Evolutionary conservation across 2,797 vertebrate genomes (phyloP), one percentile per base, ranked within the genome.

Genomic region (Thunnus albacares): DNA sequence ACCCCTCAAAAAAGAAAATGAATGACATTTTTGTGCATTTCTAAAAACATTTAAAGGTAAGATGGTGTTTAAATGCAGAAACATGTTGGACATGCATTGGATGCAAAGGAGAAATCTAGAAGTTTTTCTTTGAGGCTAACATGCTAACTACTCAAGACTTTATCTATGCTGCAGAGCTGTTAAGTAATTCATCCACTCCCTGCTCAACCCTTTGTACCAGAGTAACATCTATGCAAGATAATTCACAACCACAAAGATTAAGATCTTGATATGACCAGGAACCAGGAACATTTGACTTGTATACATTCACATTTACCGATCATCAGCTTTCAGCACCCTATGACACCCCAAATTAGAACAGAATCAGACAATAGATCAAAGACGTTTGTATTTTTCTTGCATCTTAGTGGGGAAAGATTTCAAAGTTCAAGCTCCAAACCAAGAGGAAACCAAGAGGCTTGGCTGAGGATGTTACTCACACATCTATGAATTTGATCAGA

Each of bases 101-200:
- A 51, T 20, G 41, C 12, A 43, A 38, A 38, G 10, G 12, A 14
- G 10, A 47, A 47, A 47, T 47, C 45, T 47, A 47, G 6, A 4
- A 38, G 15, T 53, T 8, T 9, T 18, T 38, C 18, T 20, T 7
- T 22, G 3, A n/a, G 14, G 8, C 3, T 30, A 3, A 33, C 28
- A 63, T 59, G 43, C 13, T 45, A 45, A 45, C 38, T 67, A 7
- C 15, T 30, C 1, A 1, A 49, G 18, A 45, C 8, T 30, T 77
- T 81, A 87, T 88, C 76, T 80, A 15, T 38, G 38, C 33, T 75
- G 66, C 8, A 63, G 33, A 56, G 55, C 30, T 63, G 35, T 81
- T 80, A 91, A 89, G 57, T 75, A 67, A 83, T 43, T 2, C 2
- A 51, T 59, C 75, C 87, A 55, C 90, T 90, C 92, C 92, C 58